Conservation (phyloP, 2,888 invertebrate species). For the Orthosia cruda region DNA sequence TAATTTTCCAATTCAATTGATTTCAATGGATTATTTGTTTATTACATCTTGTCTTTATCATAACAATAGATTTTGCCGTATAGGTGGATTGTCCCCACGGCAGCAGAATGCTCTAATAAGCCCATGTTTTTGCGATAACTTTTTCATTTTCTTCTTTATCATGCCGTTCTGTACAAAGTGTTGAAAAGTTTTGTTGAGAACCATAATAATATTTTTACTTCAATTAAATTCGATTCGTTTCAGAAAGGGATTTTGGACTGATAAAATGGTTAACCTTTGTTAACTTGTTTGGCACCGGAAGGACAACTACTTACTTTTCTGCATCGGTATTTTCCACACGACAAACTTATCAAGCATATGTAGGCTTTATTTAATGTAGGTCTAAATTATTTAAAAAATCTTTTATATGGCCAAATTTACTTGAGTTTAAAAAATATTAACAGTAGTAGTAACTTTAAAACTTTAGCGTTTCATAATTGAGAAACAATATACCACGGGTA, state of each 20-base stretch:
- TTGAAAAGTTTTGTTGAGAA: not conserved
- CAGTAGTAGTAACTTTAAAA: too few species aligned
- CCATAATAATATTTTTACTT: not conserved
- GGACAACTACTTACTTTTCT: constrained; percentile 17
- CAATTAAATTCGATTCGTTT: constrained; percentile 11
- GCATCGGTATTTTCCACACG: not conserved
- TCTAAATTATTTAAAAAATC: too few species aligned
- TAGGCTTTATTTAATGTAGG: not conserved
- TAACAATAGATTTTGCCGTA: constrained; percentile 9
- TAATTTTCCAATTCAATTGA: not conserved
- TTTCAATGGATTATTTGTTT: not conserved
- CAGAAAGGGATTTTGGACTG: constrained; percentile 10
- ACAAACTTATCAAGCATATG: not conserved
- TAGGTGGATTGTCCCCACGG: too few species aligned
- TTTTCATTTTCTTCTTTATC: too few species aligned
- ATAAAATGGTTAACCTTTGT: constrained; percentile 13
- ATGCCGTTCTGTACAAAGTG: not conserved
- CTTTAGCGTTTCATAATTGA: too few species aligned
- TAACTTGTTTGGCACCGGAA: constrained; percentile 8
- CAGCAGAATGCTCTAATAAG: too few species aligned
- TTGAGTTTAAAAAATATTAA: too few species aligned
- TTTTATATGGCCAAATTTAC: too few species aligned
- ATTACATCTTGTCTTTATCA: not conserved
- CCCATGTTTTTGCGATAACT: not conserved
- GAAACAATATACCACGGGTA: too few species aligned